Conservation (phyloP, 2,888 invertebrate genomes). For the Plebejus argus region DNA sequence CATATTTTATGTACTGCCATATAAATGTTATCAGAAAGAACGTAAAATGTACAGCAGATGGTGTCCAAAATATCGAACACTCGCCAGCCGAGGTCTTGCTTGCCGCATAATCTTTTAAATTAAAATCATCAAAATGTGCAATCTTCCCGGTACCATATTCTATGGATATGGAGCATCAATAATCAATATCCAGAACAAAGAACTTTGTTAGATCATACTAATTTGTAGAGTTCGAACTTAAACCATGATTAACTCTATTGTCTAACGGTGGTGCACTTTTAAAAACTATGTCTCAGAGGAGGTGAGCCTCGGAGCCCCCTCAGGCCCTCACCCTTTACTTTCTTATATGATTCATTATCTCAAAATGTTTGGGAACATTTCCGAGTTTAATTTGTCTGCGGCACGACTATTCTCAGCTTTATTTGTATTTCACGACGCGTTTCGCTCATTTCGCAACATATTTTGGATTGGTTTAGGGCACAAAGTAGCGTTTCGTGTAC, state of each 20-base stretch:
- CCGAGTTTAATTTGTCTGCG: background rate
- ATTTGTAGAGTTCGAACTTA: too few relatives aligned
- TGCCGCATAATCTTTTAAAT: background rate
- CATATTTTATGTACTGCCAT: background rate
- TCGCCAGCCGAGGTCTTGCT: background rate
- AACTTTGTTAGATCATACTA: too few relatives aligned
- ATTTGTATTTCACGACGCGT: constrained; percentile 6
- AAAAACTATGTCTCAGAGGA: background rate
- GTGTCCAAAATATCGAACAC: background rate
- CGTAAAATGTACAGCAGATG: background rate
- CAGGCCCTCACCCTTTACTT: background rate
- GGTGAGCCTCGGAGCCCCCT: background rate
- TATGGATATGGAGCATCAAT: too few relatives aligned
- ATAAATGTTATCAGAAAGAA: background rate
- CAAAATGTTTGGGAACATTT: background rate
- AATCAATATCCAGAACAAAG: too few relatives aligned
- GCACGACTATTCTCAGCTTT: constrained; percentile 5
- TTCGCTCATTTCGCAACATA: constrained; percentile 29
- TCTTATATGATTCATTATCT: background rate
- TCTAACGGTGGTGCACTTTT: too few relatives aligned
- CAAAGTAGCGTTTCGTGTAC: constrained; percentile 52
- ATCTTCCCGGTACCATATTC: too few relatives aligned
- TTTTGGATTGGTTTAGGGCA: constrained; percentile 30
- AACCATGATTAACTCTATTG: too few relatives aligned
- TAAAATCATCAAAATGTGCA: too few relatives aligned